phyloP scores from a whole-genome alignment of 2,888 invertebrate species.

The Cryptus viduatorius region DNA sequence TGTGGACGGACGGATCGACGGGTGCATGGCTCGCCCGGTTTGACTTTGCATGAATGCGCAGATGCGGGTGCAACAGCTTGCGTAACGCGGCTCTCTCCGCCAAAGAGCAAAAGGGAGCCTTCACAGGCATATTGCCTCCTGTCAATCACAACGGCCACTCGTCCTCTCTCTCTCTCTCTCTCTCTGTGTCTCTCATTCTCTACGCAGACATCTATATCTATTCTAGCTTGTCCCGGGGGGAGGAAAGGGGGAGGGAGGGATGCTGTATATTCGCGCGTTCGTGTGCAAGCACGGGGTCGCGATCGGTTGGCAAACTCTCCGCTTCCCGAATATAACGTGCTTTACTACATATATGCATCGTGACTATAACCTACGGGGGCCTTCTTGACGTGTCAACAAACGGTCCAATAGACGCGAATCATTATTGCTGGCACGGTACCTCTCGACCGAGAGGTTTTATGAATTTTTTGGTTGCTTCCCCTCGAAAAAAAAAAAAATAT shows the following conservation, averaged over 20 bases:
- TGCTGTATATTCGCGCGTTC: conserved; percentile 62
- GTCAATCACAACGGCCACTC: conserved; percentile 84
- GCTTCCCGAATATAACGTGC: conserved; percentile 61
- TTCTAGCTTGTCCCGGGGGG: conserved; percentile 20
- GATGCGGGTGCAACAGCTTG: conserved; percentile 85
- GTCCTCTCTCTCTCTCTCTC: conserved; percentile 63
- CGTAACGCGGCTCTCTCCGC: conserved; percentile 81
- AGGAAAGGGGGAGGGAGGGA: not conserved
- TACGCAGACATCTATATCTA: conserved; percentile 34
- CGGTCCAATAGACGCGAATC: conserved; percentile 69
- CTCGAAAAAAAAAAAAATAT: conserved; percentile 26
- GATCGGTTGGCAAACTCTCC: conserved; percentile 57
- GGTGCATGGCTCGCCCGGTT: conserved; percentile 75
- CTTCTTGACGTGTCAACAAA: conserved; percentile 70
- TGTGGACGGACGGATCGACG: conserved; percentile 69
- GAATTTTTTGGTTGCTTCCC: conserved; percentile 56
- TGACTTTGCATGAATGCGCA: conserved; percentile 85
- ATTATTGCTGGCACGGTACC: conserved; percentile 61
- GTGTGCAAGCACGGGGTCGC: conserved; percentile 37
- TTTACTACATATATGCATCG: conserved; percentile 44
- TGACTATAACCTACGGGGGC: conserved; percentile 44
- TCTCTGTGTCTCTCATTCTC: not conserved
- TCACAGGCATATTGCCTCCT: conserved; percentile 84
- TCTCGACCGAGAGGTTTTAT: conserved; percentile 58
- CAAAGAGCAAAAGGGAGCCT: conserved; percentile 81